Evolutionary conservation across 2,113 vertebrate genomes (phyloP).

Genomic region (Xenopus tropicalis): UCB_Xtro_10.0 CM004446.2:54274501-54275000

Average conservation of each 20-base stretch:
- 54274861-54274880: slow-evolving; percentile 83
- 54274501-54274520: too few species aligned
- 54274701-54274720: slow-evolving; percentile 99
- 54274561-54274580: background rate
- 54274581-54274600: slow-evolving; percentile 86
- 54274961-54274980: slow-evolving; percentile 61
- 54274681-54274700: slow-evolving; percentile 99
- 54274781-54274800: slow-evolving; percentile 97
- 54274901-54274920: slow-evolving; percentile 72
- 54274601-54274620: slow-evolving; percentile 93
- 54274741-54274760: slow-evolving; percentile 99
- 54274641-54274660: slow-evolving; percentile 98
- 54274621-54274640: slow-evolving; percentile 98
- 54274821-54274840: slow-evolving; percentile 99
- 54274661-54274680: slow-evolving; percentile 97
- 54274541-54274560: background rate
- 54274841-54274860: slow-evolving; percentile 89
- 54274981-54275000: slow-evolving; percentile 64
- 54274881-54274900: slow-evolving; percentile 82
- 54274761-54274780: slow-evolving; percentile 99
- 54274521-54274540: background rate
- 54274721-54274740: slow-evolving; percentile 98
- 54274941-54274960: slow-evolving; percentile 61
- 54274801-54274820: slow-evolving; percentile 98
- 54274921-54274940: slow-evolving; percentile 67